Evolutionary conservation across 2,113 vertebrate species (phyloP).

Genomic region (Plecotus auritus): DNA sequence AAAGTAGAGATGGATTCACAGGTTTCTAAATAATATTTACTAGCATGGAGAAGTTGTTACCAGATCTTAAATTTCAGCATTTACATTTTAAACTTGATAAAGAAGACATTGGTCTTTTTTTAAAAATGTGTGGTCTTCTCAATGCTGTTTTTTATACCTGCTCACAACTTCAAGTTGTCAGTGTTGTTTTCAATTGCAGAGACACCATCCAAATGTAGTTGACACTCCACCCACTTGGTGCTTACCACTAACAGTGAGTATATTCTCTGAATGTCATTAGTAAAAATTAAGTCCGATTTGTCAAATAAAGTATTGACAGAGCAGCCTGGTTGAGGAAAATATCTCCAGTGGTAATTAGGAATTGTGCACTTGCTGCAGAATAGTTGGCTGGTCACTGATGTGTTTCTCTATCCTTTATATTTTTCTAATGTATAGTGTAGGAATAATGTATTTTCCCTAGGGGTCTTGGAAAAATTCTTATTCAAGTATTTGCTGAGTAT

Average conservation of each 20-base stretch:
- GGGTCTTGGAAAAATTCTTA: not conserved
- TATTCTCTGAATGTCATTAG: slow-evolving; percentile 4
- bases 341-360: not conserved
- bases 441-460: not conserved
- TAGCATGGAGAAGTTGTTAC: not conserved
- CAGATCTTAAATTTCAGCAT: not conserved
- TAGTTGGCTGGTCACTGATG: not conserved
- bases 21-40: not conserved
- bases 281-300: not conserved
- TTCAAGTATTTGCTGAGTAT: not conserved
- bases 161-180: slow-evolving; percentile 31
- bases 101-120: not conserved
- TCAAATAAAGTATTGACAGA: not conserved
- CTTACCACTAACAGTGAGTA: not conserved
- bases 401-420: not conserved
- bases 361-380: not conserved
- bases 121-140: not conserved
- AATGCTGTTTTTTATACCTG: not conserved
- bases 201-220: not conserved
- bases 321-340: not conserved
- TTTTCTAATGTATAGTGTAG: not conserved
- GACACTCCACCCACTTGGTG: not conserved
- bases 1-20: not conserved
- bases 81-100: not conserved
- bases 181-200: not conserved